Evolutionary conservation across 2,797 vertebrate species (phyloP), one percentile per base, ranked within the genome.

Genomic region (Cirrhinus molitorella): DNA sequence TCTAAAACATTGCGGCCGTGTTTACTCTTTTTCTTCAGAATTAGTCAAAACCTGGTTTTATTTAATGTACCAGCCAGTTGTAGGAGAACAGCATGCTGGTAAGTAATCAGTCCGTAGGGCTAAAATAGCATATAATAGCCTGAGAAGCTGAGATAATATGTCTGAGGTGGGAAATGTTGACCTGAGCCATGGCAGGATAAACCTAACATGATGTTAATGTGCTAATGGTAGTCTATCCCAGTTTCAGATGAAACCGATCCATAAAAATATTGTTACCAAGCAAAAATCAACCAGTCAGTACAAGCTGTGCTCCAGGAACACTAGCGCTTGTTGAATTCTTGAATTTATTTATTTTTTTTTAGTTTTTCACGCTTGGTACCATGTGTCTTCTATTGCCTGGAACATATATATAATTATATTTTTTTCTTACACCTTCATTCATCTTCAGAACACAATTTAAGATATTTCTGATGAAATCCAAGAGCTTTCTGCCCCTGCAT

Each of bases 241-340:
- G 13, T 59, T 23, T 59, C n/a, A 12, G 21, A 57, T 57, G 10
- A 57, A 57, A 23, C 53, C 10, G 21, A 23, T 23, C 21, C 21
- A 55, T 55, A 55, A 55, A 57, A 23, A 57, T 57, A 57, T 23
- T n/a, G n/a, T 5, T 49, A 49, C 47, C 16, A 49, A 49, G 47
- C 16, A 53, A 28, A 23, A 40, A 25, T 57, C 40, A n/a, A 40
- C 17, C 19, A 51, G 8, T 12, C 19, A 23, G 31, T 4, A 16
- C 72, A 57, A 75, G 53, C 16, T 75, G 21, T 40, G 72, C 34
- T 57, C 8, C 72, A 53, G 28, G 71, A 73, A 34, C 49, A 16
- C 11, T 45, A 12, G 40, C 40, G 17, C 19, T 67, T 37, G 10
- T 40, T 37, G 19, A 40, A 40, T 40, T n/a, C n/a, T n/a, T n/a